Conservation (phyloP, 1,140 invertebrate genomes). For the Latrodectus geometricus region DNA sequence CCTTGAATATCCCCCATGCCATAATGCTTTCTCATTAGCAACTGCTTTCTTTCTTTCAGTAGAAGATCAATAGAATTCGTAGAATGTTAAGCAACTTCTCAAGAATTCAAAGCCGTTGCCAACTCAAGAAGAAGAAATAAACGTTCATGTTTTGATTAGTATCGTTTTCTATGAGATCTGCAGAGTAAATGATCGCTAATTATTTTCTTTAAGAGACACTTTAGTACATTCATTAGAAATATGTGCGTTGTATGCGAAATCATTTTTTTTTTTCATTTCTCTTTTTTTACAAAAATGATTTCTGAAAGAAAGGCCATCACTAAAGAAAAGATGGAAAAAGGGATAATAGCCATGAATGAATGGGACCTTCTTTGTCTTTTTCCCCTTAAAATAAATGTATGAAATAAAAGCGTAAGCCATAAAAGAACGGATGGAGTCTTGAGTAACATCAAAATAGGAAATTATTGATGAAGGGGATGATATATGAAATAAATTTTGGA, state of each 20-base stretch:
- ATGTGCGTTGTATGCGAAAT: neutral
- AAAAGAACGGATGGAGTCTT: neutral
- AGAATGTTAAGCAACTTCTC: slow-evolving; percentile 23
- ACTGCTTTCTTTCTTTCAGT: neutral
- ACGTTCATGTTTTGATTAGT: slow-evolving; percentile 26
- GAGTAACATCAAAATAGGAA: slow-evolving; percentile 5
- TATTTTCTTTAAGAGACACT: slow-evolving; percentile 44
- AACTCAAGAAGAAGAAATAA: slow-evolving; percentile 12
- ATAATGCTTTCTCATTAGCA: slow-evolving; percentile 37
- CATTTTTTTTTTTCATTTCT: neutral
- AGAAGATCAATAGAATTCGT: neutral
- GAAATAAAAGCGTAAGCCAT: neutral
- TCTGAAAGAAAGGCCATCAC: slow-evolving; percentile 12
- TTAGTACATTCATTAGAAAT: slow-evolving; percentile 51
- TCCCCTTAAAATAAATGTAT: neutral
- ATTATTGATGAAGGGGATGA: neutral
- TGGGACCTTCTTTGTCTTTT: slow-evolving; percentile 9
- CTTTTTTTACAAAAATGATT: neutral
- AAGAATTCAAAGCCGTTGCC: slow-evolving; percentile 25
- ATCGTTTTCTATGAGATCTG: slow-evolving; percentile 13
- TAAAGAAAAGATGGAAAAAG: slow-evolving; percentile 12
- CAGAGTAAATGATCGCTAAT: slow-evolving; percentile 50
- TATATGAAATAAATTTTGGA: neutral
- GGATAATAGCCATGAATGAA: slow-evolving; percentile 1
- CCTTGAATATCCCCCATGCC: slow-evolving; percentile 3